A percentile compares a stretch with the other conserved stretches of the same genome.
phyloP scores from a whole-genome alignment of 1,140 invertebrate species.

The Drosophila tropicalis region DNA sequence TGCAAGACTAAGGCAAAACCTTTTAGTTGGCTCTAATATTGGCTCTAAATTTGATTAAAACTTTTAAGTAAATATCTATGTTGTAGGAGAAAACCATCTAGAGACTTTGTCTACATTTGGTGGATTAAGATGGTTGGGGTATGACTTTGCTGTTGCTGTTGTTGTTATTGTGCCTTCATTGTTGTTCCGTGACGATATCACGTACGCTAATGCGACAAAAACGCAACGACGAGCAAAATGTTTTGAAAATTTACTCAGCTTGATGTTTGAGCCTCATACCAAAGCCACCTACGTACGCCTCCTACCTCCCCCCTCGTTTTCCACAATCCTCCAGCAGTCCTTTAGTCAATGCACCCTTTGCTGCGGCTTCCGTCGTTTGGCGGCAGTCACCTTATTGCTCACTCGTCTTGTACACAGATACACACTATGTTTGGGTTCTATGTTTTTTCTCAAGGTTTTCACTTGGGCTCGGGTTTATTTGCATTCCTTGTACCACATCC shows the following conservation, averaged over 20 bases:
- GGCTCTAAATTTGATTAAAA: not conserved
- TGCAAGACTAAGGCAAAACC: too few species aligned
- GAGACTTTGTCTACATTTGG: not conserved
- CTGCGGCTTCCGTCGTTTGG: conserved; percentile 44
- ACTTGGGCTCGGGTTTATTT: conserved; percentile 60
- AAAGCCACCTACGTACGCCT: not conserved
- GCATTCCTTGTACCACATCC: conserved; percentile 76
- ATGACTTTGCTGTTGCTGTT: conserved; percentile 25
- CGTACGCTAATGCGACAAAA: conserved; percentile 82
- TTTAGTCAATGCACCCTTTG: conserved; percentile 13
- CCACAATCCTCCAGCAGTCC: not conserved
- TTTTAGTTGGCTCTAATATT: too few species aligned
- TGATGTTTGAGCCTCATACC: conserved; percentile 22
- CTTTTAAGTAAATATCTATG: not conserved
- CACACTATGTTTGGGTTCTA: conserved; percentile 35
- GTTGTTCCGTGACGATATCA: conserved; percentile 63
- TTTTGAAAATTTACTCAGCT: conserved; percentile 77
- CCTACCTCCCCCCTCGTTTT: not conserved
- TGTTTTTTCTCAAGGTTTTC: conserved; percentile 33
- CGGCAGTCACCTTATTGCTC: conserved; percentile 9
- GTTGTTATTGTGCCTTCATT: conserved; percentile 18
- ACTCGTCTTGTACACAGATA: conserved; percentile 9
- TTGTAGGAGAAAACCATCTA: not conserved
- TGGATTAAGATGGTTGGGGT: conserved; percentile 25
- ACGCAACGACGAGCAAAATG: conserved; percentile 77